These are phyloP conservation scores for Lasius fuliginosus DNA, from an alignment of 2,888 invertebrate species.

Conservation along the genomic window DNA sequence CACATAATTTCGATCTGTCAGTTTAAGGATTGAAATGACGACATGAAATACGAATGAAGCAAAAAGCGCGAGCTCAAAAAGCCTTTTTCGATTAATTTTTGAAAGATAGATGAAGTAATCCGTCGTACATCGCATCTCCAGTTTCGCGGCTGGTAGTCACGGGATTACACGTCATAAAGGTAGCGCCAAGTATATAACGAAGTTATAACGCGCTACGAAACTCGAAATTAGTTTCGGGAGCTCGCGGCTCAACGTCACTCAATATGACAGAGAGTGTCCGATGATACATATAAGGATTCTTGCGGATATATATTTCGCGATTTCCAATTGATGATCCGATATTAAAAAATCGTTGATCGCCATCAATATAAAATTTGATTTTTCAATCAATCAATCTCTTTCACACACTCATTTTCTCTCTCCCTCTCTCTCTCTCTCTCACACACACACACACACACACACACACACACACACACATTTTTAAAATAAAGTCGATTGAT, in stretches of 20 bases:
- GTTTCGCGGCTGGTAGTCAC: slow-evolving; percentile 66
- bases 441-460: neutral
- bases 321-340: neutral
- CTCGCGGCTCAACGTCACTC: slow-evolving; percentile 45
- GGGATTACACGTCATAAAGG: slow-evolving; percentile 76
- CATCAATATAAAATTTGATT: neutral
- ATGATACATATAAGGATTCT: slow-evolving; percentile 33
- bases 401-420: neutral
- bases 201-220: slow-evolving; percentile 62
- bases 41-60: neutral
- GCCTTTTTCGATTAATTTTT: neutral
- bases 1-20: neutral
- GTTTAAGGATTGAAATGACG: neutral
- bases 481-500: neutral
- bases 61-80: neutral
- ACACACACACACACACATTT: neutral
- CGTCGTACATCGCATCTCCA: slow-evolving; percentile 11
- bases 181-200: slow-evolving; percentile 68
- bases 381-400: too few relatives aligned
- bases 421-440: neutral
- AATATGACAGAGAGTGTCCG: slow-evolving; percentile 40
- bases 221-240: slow-evolving; percentile 52
- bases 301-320: slow-evolving; percentile 11
- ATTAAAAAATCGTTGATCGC: neutral
- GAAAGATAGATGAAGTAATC: neutral